Base-by-base conservation (phyloP, 1,140 invertebrate genomes). In the Cherax quadricarinatus region DNA sequence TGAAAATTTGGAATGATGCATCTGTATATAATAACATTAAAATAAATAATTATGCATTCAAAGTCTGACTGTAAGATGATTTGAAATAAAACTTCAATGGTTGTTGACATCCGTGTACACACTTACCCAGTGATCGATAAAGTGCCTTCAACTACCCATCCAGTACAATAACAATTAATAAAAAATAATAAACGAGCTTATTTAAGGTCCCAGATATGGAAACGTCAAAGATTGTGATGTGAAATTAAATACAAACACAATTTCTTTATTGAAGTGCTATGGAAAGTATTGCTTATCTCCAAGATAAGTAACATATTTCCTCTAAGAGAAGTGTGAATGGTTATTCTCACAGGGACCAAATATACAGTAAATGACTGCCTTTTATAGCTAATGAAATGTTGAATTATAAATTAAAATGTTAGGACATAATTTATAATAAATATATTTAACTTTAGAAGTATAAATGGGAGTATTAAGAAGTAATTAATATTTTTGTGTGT, bases 41-140 rank as follows among this genome's bases (percentile, higher is more conserved):
- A 66, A 66, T 66, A 14, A 0, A 66, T 21, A 21, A 66, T 18
- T 66, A 5, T 14, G 10, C 5, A 66, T 41, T 66, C 21, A 66
- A 1, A 6, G 14, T 66, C 62, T 21, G 14, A 66, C 5, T 66
- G 62, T 18, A 66, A 66, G 14, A 21, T 6, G 18, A 6, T 18
- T 18, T 66, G 18, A 1, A 21, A 21, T 18, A 66, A 18, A 0
- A 18, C 2, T 84, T 53, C 16, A 84, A 30, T 57, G 12, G 62
- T n/a, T 57, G 24, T 84, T 53, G 60, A 30, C 16, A 51, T 51
- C 48, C 30, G 48, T 84, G 82, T 57, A 57, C 9, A 57, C 24
- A 24, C 14, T 30, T 30, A 10, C 24, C 53, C 21, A 57, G 10
- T 84, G 82, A 84, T 84, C 82, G 62, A 84, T 84, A 84, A 84